These are phyloP conservation scores for Procambarus clarkii DNA, from an alignment of 1,140 invertebrate genomes.

Conservation along the genomic window DNA sequence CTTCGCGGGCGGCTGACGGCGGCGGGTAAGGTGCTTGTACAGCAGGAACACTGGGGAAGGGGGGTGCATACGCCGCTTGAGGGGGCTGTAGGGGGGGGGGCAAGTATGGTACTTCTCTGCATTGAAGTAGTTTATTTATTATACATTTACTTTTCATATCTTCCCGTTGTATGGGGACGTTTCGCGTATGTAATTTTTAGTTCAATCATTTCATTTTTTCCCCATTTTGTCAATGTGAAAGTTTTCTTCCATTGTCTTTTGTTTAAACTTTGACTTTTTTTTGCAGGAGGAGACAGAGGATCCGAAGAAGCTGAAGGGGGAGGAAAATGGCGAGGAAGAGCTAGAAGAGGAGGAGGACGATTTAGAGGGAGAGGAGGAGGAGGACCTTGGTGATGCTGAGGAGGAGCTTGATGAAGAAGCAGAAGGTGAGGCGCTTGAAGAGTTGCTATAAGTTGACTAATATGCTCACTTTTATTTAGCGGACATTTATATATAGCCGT, in stretches of 20 bases:
- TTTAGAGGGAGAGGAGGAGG: constrained; percentile 52
- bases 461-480: too few relatives aligned
- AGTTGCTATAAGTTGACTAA: too few relatives aligned
- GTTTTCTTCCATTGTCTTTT: neutral
- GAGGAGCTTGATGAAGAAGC: constrained; percentile 61
- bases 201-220: neutral
- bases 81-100: neutral
- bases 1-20: constrained; percentile 47
- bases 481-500: too few relatives aligned
- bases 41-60: neutral
- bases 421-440: constrained; percentile 28
- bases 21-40: neutral
- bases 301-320: constrained; percentile 63
- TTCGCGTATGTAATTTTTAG: too few relatives aligned
- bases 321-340: constrained; percentile 58
- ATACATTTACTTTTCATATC: too few relatives aligned
- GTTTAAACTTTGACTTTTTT: too few relatives aligned
- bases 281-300: constrained; percentile 58
- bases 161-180: too few relatives aligned
- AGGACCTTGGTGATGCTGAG: constrained; percentile 49
- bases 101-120: too few relatives aligned
- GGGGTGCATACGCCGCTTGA: neutral
- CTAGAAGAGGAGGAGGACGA: constrained; percentile 60
- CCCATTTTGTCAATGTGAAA: neutral
- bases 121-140: too few relatives aligned